phyloP scores from a whole-genome alignment of 2,113 vertebrate species.

The Osmerus mordax region DNA sequence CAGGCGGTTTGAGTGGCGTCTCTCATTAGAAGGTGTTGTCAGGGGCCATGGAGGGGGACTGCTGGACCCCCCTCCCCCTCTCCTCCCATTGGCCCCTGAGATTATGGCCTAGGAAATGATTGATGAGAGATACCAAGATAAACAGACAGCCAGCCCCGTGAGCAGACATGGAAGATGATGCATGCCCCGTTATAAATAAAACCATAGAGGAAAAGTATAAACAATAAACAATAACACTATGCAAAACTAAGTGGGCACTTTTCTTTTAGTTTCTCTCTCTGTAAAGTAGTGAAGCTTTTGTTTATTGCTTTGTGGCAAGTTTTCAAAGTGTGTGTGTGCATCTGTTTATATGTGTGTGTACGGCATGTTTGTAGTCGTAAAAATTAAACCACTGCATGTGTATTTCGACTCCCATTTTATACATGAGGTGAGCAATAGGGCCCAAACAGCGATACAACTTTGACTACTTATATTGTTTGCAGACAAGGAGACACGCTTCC shows the following conservation, averaged over 20 bases:
- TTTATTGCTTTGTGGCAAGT: constrained; percentile 37
- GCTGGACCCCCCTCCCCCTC: constrained; percentile 52
- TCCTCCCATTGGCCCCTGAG: constrained; percentile 61
- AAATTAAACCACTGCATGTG: too few species aligned
- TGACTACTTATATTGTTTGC: too few species aligned
- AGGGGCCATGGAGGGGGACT: constrained; percentile 67
- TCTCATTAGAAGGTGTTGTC: constrained; percentile 78
- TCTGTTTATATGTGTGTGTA: constrained; percentile 16
- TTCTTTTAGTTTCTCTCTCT: not conserved
- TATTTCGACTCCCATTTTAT: too few species aligned
- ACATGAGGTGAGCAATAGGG: too few species aligned
- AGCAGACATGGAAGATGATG: constrained; percentile 69
- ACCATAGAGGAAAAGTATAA: constrained; percentile 46
- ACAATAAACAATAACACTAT: constrained; percentile 56
- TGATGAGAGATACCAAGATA: constrained; percentile 77
- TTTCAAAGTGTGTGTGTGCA: constrained; percentile 1
- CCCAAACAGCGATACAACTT: too few species aligned
- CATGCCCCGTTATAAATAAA: constrained; percentile 68
- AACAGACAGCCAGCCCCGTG: constrained; percentile 64
- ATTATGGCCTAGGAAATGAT: constrained; percentile 67
- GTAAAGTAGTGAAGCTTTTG: constrained; percentile 31
- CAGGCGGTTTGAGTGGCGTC: constrained; percentile 69
- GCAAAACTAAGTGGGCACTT: constrained; percentile 44
- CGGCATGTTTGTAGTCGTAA: constrained; percentile 25
- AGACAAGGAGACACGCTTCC: too few species aligned